These are phyloP conservation scores for Natrix natrix DNA, from an alignment of 2,797 vertebrate species.

Conservation along the genomic window DNA sequence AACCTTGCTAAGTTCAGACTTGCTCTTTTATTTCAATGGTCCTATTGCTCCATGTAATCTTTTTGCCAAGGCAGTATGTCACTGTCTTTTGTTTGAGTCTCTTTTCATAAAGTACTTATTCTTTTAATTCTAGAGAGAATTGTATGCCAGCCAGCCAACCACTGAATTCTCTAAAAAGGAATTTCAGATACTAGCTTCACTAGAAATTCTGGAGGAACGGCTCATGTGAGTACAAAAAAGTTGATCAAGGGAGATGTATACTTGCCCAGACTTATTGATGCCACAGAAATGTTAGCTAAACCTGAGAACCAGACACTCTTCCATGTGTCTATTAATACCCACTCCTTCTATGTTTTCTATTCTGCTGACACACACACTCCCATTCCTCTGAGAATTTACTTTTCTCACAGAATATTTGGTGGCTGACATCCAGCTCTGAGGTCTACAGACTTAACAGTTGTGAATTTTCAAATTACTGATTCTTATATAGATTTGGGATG, in stretches of 20 bases:
- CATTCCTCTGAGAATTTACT: not conserved
- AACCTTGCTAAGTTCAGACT: not conserved
- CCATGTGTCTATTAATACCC: not conserved
- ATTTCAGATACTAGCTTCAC: slow-evolving; percentile 69
- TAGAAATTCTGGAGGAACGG: slow-evolving; percentile 75
- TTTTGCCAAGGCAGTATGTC: not conserved
- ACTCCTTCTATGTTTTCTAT: not conserved
- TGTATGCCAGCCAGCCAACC: slow-evolving; percentile 39
- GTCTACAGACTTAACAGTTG: not conserved
- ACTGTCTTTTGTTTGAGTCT: not conserved
- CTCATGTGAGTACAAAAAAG: slow-evolving; percentile 75
- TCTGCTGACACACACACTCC: not conserved
- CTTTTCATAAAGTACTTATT: slow-evolving; percentile 25
- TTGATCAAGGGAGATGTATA: not conserved
- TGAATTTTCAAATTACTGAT: not conserved
- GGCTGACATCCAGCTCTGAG: not conserved
- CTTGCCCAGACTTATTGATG: not conserved
- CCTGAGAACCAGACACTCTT: not conserved
- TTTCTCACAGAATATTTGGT: not conserved
- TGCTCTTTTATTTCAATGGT: not conserved
- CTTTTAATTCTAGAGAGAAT: slow-evolving; percentile 61
- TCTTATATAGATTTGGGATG: not conserved
- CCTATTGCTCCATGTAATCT: not conserved
- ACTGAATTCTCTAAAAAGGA: slow-evolving; percentile 70
- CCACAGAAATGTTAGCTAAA: not conserved